These are phyloP conservation scores for Cherax destructor DNA, from an alignment of 1,140 invertebrate genomes.

Conservation along the genomic window DNA sequence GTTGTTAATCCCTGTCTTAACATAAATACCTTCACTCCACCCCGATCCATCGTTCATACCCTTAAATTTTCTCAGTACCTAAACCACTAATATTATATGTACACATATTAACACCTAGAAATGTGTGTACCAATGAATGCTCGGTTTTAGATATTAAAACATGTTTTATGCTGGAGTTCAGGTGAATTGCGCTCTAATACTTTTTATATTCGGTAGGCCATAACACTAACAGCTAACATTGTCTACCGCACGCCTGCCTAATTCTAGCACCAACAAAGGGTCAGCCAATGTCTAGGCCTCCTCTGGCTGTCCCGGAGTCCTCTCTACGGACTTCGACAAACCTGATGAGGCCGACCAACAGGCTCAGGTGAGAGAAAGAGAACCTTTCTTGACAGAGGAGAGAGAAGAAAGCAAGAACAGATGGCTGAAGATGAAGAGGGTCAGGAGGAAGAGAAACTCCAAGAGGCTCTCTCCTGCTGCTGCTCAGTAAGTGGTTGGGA, in stretches of 20 bases:
- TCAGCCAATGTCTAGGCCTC: background rate
- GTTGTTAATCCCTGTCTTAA: no score
- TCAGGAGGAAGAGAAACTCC: background rate
- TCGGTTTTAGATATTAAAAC: no score
- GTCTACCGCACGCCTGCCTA: background rate
- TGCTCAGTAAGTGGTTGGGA: conserved; percentile 25
- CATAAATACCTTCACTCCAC: no score
- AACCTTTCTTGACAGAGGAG: conserved; percentile 22
- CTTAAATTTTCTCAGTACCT: no score
- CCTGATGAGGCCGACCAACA: background rate
- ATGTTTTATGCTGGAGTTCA: no score
- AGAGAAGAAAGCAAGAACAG: conserved; percentile 6
- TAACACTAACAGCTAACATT: background rate
- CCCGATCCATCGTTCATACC: no score
- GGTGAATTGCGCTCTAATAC: no score
- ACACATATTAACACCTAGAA: no score
- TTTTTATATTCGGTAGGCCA: no score
- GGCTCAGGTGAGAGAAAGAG: conserved; percentile 31
- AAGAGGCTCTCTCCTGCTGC: conserved; percentile 10
- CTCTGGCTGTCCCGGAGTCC: conserved; percentile 52
- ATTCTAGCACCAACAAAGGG: background rate
- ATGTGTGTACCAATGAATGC: no score
- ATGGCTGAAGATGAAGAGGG: conserved; percentile 6
- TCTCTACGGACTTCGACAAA: conserved; percentile 47
- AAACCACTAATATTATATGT: no score